Evolutionary conservation across 2,113 vertebrate species (phyloP), one percentile per base, ranked within the genome.

Genomic region (Lamprotornis superbus): DNA sequence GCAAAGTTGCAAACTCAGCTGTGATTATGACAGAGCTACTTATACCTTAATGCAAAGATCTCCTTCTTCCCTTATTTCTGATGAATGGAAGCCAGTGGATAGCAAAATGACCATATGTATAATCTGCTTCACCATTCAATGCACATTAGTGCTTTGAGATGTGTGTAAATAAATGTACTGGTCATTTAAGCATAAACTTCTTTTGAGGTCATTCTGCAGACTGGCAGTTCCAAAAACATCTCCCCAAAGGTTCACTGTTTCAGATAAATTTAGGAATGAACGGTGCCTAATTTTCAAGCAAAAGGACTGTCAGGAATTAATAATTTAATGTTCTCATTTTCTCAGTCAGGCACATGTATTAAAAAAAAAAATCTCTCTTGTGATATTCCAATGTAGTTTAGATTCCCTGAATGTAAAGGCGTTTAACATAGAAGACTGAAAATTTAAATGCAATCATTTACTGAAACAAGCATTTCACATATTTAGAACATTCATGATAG

Each of bases 261-360:
- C 87, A 83, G 78, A 87, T 79, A 87, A 82, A 93, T 79, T 91
- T 89, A 87, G 95, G 74, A 93, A 87, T 14, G 22, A 84, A 78
- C n/a, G 4, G 12, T 68, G 65, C 65, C 82, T 71, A 92, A 87
- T 79, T 93, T 84, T 70, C 60, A 79, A 68, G 73, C 60, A 84
- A 71, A 84, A 70, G 12, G 28, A 84, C 21, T 87, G 57, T 33
- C 53, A 69, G 31, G 53, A 87, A 91, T 93, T 71, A 97, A 90
- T 95, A 96, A 93, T 95, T 94, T 84, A 93, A 55, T 12, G 70
- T 50, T 91, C 67, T 85, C 17, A 73, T 83, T 93, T 94, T 90
- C 70, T 93, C 84, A 75, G 80, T 42, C 24, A 93, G 64, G 40
- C 52, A 40, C 19, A 47, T 6, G 27, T n/a, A 78, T 60, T 70